A percentile compares a stretch with the other conserved stretches of the same genome.
These are phyloP conservation scores for Chunga burmeisteri DNA, from an alignment of 2,113 vertebrate genomes.

Conservation along the genomic window DNA sequence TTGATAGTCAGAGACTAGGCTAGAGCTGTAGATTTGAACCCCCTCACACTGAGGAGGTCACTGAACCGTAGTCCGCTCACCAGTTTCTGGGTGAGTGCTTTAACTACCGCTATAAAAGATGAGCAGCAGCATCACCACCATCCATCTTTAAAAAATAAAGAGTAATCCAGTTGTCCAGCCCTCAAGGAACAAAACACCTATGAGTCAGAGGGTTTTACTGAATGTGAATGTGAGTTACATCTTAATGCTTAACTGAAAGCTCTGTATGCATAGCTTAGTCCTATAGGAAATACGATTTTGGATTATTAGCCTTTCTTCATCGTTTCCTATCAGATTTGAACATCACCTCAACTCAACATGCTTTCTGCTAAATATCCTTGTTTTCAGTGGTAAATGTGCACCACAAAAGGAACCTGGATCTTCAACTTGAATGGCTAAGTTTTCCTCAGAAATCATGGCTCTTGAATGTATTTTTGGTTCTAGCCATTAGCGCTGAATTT, in stretches of 20 bases:
- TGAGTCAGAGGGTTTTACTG: conserved; percentile 21
- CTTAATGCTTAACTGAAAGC: background rate
- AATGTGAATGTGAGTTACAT: conserved; percentile 13
- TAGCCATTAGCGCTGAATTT: background rate
- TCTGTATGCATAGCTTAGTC: background rate
- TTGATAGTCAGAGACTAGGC: background rate
- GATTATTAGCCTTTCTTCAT: background rate
- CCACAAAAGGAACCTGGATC: background rate
- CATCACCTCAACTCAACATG: background rate
- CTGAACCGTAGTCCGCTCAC: conserved; percentile 46
- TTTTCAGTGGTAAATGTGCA: background rate
- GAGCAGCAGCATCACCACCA: conserved; percentile 38
- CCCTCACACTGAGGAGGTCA: background rate
- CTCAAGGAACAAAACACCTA: background rate
- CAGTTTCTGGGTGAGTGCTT: conserved; percentile 56
- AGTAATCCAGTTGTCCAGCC: conserved; percentile 39
- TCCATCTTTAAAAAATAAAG: conserved; percentile 61
- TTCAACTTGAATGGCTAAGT: background rate
- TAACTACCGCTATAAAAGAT: conserved; percentile 56
- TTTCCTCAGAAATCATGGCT: background rate
- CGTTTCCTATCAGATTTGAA: background rate
- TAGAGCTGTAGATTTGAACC: conserved; percentile 41
- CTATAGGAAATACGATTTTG: background rate
- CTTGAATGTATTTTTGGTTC: background rate
- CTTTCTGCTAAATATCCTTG: background rate